phyloP scores from a whole-genome alignment of 2,113 vertebrate genomes.

The Procapra przewalskii region DNA sequence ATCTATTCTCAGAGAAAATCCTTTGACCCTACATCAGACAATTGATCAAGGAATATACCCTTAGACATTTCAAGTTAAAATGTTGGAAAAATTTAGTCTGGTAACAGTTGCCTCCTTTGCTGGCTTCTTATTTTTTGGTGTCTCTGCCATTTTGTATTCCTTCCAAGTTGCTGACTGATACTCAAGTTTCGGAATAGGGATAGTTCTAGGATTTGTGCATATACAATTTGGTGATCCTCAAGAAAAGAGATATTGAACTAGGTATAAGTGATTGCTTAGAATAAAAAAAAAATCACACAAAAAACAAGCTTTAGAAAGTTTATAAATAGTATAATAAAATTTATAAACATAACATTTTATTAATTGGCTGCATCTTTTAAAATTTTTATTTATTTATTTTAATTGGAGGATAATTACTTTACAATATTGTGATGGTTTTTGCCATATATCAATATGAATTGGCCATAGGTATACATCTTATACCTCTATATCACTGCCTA shows the following conservation, averaged over 20 bases:
- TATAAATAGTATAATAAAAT: background rate
- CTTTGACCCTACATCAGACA: background rate
- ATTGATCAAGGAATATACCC: background rate
- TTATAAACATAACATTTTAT: background rate
- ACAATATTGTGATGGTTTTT: background rate
- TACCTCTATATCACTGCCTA: background rate
- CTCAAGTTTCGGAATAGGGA: background rate
- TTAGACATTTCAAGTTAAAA: background rate
- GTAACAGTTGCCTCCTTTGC: background rate
- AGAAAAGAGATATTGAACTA: background rate
- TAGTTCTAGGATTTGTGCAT: background rate
- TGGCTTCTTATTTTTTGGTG: background rate
- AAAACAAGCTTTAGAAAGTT: background rate
- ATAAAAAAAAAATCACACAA: background rate
- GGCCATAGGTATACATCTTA: background rate
- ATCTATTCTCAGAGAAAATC: background rate
- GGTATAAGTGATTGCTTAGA: background rate
- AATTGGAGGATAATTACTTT: background rate
- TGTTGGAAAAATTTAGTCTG: background rate
- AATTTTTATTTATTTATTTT: background rate
- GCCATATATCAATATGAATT: background rate
- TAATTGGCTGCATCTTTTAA: background rate
- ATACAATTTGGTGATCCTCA: background rate
- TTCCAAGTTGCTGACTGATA: background rate
- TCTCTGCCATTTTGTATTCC: background rate